A percentile compares a stretch with the other conserved stretches of the same genome.
Evolutionary conservation across 2,888 invertebrate genomes (phyloP).

Genomic region (Sinopyrophorus schimmeli): DNA sequence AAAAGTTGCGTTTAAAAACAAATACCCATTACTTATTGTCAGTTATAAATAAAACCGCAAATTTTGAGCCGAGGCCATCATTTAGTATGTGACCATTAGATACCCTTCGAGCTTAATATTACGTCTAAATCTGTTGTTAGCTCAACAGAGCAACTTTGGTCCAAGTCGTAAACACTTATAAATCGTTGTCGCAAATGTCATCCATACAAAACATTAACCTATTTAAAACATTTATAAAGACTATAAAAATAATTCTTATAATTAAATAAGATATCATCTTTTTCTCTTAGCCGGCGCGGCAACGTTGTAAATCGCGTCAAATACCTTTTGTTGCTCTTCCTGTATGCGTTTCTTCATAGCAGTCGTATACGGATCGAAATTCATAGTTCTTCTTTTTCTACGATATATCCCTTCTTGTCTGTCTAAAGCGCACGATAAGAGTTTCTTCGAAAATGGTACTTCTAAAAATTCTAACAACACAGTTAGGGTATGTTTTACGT

Average conservation of each 20-base stretch:
- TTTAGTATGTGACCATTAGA: no score
- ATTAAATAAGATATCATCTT: slow-evolving; percentile 20
- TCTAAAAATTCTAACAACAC: slow-evolving; percentile 56
- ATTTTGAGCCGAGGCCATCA: no score
- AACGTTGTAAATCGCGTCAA: slow-evolving; percentile 55
- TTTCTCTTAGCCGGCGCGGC: slow-evolving; percentile 44
- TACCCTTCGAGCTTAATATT: no score
- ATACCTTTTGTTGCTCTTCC: slow-evolving; percentile 58
- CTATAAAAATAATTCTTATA: slow-evolving; percentile 11
- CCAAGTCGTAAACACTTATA: neutral
- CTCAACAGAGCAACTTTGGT: neutral
- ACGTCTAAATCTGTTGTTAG: no score
- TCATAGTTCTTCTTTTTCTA: slow-evolving; percentile 65
- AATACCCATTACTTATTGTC: no score
- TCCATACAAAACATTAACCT: neutral
- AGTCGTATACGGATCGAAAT: slow-evolving; percentile 72
- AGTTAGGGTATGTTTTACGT: slow-evolving; percentile 62
- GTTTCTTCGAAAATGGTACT: slow-evolving; percentile 36
- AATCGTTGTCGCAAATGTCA: neutral
- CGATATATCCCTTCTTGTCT: slow-evolving; percentile 68
- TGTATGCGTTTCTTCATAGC: slow-evolving; percentile 63
- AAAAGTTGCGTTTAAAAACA: no score
- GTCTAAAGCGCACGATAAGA: slow-evolving; percentile 51
- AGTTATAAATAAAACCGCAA: no score
- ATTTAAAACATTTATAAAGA: neutral